Base-by-base conservation (phyloP, 2,888 invertebrate genomes). In the Rhagophthalmus giganteus region DNA sequence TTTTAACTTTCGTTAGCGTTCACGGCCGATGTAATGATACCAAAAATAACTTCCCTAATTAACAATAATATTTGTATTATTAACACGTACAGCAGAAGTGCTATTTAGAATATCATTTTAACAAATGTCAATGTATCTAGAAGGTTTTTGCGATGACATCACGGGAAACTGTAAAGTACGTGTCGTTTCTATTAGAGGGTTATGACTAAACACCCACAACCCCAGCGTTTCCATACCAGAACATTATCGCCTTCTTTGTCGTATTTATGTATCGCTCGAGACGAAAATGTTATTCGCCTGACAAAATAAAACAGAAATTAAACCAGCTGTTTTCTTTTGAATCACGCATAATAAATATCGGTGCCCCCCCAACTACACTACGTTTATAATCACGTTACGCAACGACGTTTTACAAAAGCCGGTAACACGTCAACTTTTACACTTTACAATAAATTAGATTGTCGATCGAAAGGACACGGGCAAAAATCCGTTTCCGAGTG, bases 81-180 rank as follows among this genome's bases (percentile, higher is more conserved):
- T 13, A 30, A 14, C 38, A 27, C 38, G 50, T 44, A 27, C 31
- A 24, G 13, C 3, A 3, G 15, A 34, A 26, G 13, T 8, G 28
- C 26, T 33, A 20, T 47, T 39, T 38, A 39, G 39, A 16, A 34
- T 35, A 48, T 25, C 33, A 28, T 24, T 16, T 34, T 38, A 33
- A 40, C 20, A 32, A 10, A 35, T 37, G 38, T 27, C 38, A 38
- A 42, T 38, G 42, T 42, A 32, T 20, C 14, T 38, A 26, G 33
- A 15, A 44, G 9, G 14, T 30, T 49, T 49, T 35, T 37, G 48
- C 48, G 52, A 52, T 55, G 55, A 55, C 55, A 55, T 55, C 55
- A 55, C 48, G 55, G 55, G 55, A 55, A 55, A 53, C 38, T 45
- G 52, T 44, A 20, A 30, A 42, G 30, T 31, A 55, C 48, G 52